Base-by-base conservation (phyloP, 2,797 vertebrate species). In the Phataginus tricuspis region DNA sequence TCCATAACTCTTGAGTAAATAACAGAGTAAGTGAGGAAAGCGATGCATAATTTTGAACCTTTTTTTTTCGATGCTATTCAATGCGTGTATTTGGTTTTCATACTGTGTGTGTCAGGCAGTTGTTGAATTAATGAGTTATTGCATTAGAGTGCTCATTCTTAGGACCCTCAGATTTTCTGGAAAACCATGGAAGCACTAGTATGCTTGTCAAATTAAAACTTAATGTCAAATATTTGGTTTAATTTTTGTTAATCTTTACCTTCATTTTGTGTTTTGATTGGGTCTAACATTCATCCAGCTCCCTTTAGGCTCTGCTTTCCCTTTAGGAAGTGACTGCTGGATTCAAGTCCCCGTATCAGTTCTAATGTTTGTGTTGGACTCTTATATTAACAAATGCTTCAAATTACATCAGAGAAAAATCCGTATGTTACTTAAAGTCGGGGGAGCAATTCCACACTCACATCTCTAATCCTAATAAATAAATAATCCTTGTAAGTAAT, bases 351-450 rank as follows among this genome's bases (percentile, higher is more conserved):
- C n/a, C 64, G 0, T 71, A 49, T 72, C 39, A 31, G 49, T 86
- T 15, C 88, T 25, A 10, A 66, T 87, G 13, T 90, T 98, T 94
- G 64, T 69, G 25, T 49, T 97, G 95, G 94, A 59, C 97, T 97
- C 77, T 95, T 31, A 39, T 86, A 79, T 92, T 98, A 94, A 84
- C 89, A 97, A 92, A 95, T 66, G 80, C 42, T 96, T 97, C 18
- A 68, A 6, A 89, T 96, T 95, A 87, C 94, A 86, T 63, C 90
- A 88, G 95, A 12, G 91, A 71, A 84, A 91, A 97, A 59, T 42
- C 59, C 5, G 9, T 39, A 19, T 15, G 7, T 96, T 92, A 79
- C 89, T 92, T 94, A 59, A 5, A 15, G 68, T 64, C n/a, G 0
- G 91, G 95, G 95, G 87, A 91, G 45, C 91, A 49, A 59, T 88